Conservation (phyloP, 2,113 vertebrate species). For the Triplophysa siluroides region DNA sequence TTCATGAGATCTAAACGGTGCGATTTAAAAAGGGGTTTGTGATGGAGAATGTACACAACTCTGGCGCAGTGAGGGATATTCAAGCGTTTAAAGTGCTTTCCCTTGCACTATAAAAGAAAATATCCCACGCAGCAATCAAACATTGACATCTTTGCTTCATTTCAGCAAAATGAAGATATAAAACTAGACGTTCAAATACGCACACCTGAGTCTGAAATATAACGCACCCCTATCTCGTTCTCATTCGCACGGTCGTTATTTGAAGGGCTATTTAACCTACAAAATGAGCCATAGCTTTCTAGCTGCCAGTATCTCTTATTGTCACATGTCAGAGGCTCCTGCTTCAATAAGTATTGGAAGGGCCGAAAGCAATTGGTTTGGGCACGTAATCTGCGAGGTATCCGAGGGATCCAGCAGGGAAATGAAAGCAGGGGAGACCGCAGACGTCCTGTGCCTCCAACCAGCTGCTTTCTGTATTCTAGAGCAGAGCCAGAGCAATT, state of each 20-base stretch:
- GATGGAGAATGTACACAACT: background rate
- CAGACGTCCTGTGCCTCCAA: constrained; percentile 12
- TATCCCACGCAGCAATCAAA: background rate
- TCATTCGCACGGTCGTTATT: constrained; percentile 21
- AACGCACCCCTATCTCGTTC: background rate
- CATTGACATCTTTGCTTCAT: background rate
- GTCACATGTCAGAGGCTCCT: constrained; percentile 51
- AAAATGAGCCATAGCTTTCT: constrained; percentile 43
- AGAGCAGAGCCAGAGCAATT: constrained; percentile 56
- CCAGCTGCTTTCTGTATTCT: constrained; percentile 58
- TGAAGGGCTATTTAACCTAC: constrained; percentile 33
- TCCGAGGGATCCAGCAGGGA: constrained; percentile 4
- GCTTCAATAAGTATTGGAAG: constrained; percentile 53
- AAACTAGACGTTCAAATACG: constrained; percentile 3
- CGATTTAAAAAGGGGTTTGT: constrained; percentile 12
- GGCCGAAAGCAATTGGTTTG: constrained; percentile 57
- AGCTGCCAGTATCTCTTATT: constrained; percentile 45
- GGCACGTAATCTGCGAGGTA: constrained; percentile 55
- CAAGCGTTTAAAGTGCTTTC: constrained; percentile 9
- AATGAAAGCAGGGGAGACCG: constrained; percentile 5
- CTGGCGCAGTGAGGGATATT: constrained; percentile 17
- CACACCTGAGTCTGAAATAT: constrained; percentile 10
- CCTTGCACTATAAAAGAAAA: background rate
- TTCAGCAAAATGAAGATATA: constrained; percentile 8
- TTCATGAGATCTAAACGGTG: constrained; percentile 27